Evolutionary conservation across 2,888 invertebrate species (phyloP), one percentile per base, ranked within the genome.

Genomic region (Ornithoptera alexandrae): DNA sequence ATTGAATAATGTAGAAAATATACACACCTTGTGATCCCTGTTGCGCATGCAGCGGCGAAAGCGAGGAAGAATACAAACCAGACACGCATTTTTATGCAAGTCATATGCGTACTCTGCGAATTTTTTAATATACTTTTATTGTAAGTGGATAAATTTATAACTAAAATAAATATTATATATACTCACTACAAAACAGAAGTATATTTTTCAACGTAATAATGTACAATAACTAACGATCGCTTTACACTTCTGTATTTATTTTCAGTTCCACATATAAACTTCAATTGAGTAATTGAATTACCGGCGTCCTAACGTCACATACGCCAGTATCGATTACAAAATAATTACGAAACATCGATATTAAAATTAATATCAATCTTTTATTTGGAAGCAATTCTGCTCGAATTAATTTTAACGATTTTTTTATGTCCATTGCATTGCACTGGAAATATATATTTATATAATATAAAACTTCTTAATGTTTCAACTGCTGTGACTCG

Each of bases 21-120:
- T 57, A 57, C 10, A 17, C 79, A 89, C 90, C 89, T 85, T 46
- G 80, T 73, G 71, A 89, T 83, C 42, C 80, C 86, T 60, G 83
- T 80, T 69, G 78, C 82, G 75, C 82, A 83, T 70, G 82, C 75
- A 68, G 82, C 81, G 74, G 79, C 77, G 67, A 88, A 70, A 62
- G 85, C 85, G 78, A 87, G 73, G 62, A 89, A 74, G 36, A 87
- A 69, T 65, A 87, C 50, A 66, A 84, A 74, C 59, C 83, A 74
- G 74, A 78, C 81, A 64, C 78, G 80, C 89, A 89, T 89, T 74
- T 83, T 77, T 74, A 72, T 81, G 83, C 84, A 83, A 86, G 74
- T 77, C 77, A 76, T 74, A 70, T 64, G 69, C 69, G 69, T 70
- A 68, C 65, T 73, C 75, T 76, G 74, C 18, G 71, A 74, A 39